Base-by-base conservation (phyloP, 1,140 invertebrate genomes). In the Pygmarrhopalites habei region DNA sequence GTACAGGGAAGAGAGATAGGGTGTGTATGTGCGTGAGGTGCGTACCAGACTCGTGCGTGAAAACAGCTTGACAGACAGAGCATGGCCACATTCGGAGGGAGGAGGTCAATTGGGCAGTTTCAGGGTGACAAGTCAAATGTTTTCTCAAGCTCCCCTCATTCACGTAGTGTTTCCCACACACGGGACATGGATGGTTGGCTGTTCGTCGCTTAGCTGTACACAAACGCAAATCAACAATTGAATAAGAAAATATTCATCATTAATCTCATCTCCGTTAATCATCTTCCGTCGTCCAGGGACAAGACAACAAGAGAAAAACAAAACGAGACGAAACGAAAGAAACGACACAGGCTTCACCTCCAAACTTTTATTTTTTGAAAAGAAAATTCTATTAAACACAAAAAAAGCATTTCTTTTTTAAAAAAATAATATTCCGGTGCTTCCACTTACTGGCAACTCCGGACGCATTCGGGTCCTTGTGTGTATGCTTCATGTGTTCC, bases 401-500 rank as follows among this genome's bases (percentile, higher is more conserved):
- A 53, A 19, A 29, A 12, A 12, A 2, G 3, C 2, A 41, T 19
- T 35, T 7, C 32, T 35, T 7, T 29, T 51, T 43, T 28, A 26
- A 7, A 25, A 26, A 26, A 28, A 60, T n/a, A n/a, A n/a, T n/a
- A n/a, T n/a, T n/a, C n/a, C n/a, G n/a, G n/a, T n/a, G n/a, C n/a
- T n/a, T n/a, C 39, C 32, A 87, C 88, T 90, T 89, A 92, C 90
- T 90, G 80, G 88, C 85, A 77, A 90, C 88, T 73, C 85, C 87
- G 64, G 87, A 86, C 59, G 88, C 86, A 77, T 88, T 88, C 32
- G 89, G 90, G 74, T 95, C 90, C 80, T 92, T 94, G 79, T 95
- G 91, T 32, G 89, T 89, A 76, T 89, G 87, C 79, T 93, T 93
- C 91, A 94, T 94, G 77, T 95, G 91, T 76, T 94, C 91, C 82